These are phyloP conservation scores for Nudaria mundana DNA, from an alignment of 2,888 invertebrate species.

Conservation along the genomic window DNA sequence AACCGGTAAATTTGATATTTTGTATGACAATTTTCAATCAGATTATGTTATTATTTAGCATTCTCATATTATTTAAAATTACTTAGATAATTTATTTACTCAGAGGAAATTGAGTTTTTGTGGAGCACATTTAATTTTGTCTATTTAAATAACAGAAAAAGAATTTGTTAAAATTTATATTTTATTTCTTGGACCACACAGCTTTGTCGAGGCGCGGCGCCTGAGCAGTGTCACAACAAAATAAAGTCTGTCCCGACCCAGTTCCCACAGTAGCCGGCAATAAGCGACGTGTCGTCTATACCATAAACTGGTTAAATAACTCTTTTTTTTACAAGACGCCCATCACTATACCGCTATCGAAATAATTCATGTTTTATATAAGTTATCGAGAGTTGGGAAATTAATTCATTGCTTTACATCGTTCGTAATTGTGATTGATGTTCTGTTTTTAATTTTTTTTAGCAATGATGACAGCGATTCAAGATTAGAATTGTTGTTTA, in stretches of 20 bases:
- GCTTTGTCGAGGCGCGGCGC: conserved; percentile 52
- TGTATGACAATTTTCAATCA: no score
- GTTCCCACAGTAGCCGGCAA: conserved; percentile 68
- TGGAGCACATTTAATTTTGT: no score
- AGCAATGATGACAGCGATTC: neutral
- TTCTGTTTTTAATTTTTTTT: conserved; percentile 3
- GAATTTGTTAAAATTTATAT: no score
- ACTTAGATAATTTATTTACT: neutral
- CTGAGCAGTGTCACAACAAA: conserved; percentile 64
- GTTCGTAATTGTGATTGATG: conserved; percentile 27
- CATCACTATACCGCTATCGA: conserved; percentile 23
- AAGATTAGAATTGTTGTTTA: neutral
- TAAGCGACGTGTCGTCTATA: conserved; percentile 36
- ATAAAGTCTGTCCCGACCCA: conserved; percentile 57
- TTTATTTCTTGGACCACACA: conserved; percentile 43
- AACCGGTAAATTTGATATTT: no score
- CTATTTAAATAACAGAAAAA: no score
- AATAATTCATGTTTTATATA: conserved; percentile 37
- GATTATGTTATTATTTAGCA: no score
- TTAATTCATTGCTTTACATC: conserved; percentile 25
- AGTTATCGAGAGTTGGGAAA: conserved; percentile 28
- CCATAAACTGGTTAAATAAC: conserved; percentile 39
- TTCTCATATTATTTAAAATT: no score
- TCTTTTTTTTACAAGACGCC: conserved; percentile 26
- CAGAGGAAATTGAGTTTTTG: no score